Base-by-base conservation (phyloP, 2,113 vertebrate species). In the Parus major region DNA sequence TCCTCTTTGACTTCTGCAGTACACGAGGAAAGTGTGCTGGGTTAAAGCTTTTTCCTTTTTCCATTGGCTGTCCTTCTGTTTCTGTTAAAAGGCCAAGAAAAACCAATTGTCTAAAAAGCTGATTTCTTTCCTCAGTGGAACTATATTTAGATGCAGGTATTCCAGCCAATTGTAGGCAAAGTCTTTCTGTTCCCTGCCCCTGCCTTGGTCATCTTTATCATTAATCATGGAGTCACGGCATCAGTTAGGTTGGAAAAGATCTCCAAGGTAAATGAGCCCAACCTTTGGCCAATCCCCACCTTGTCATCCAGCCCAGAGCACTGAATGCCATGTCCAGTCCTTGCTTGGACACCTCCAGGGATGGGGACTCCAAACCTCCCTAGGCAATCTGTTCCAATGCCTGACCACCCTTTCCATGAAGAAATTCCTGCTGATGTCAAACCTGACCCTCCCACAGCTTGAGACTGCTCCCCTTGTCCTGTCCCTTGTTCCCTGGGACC, bases 71-170 rank as follows among this genome's bases (percentile, higher is more conserved):
- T 4, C 22, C 52, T 92, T 87, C 78, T 82, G 55, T 72, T 90
- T 73, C 82, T 96, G 52, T 89, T 76, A 56, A 60, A 73, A 92
- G 70, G 25, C 75, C 64, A 68, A 79, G 66, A 39, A 90, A 95
- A 96, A 77, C 76, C 55, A 87, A 59, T 71, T 81, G 23, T 66
- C 8, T 65, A 60, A 79, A 69, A 72, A 87, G 15, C 11, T 46
- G 42, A 81, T 76, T 89, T 91, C 60, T 93, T 75, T 77, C 23
- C 60, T 76, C 24, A 10, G 31, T 76, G 79, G 27, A 85, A 76
- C 49, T 69, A 18, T 27, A 18, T 77, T 86, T 85, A 75, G 60
- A 27, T 72, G 55, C 27, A 36, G 28, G 42, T 61, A 42, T 91
- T 65, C 42, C 31, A 87, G n/a, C 18, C 19, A 15, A 49, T 20